phyloP scores from a whole-genome alignment of 1,140 invertebrate genomes.

The Brachionus asplanchnoidis region DNA sequence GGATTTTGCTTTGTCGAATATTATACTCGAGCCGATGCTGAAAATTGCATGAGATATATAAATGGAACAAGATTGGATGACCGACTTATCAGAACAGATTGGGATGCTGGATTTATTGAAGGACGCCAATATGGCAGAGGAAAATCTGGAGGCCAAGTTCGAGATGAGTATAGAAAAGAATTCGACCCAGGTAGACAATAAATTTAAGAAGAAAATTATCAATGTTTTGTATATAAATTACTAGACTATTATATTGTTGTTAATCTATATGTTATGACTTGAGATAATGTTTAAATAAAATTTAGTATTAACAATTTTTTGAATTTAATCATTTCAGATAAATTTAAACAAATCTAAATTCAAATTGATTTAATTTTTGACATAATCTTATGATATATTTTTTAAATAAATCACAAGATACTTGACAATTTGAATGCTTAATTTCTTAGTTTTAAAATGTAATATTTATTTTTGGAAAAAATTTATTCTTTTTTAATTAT shows the following conservation, averaged over 20 bases:
- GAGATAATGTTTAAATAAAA: neutral
- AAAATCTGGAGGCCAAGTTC: conserved; percentile 93
- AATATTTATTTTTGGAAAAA: too few species aligned
- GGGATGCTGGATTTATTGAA: conserved; percentile 98
- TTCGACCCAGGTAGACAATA: conserved; percentile 77
- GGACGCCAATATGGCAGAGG: conserved; percentile 95
- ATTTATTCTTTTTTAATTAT: too few species aligned
- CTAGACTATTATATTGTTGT: neutral
- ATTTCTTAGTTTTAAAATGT: too few species aligned
- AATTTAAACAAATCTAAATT: neutral
- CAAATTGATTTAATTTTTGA: neutral
- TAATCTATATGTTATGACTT: neutral
- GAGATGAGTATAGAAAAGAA: conserved; percentile 95
- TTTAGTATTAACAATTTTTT: neutral
- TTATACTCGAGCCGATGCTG: conserved; percentile 79
- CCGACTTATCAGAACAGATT: conserved; percentile 91
- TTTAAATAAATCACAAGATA: too few species aligned
- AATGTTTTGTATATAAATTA: neutral
- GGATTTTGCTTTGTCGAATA: conserved; percentile 99
- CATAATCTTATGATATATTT: too few species aligned
- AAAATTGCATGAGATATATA: conserved; percentile 89
- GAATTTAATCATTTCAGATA: neutral
- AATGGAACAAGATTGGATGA: conserved; percentile 96
- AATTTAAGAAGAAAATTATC: neutral
- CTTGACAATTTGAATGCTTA: too few species aligned